phyloP scores from a whole-genome alignment of 2,888 invertebrate species.

The Globia sparganii region DNA sequence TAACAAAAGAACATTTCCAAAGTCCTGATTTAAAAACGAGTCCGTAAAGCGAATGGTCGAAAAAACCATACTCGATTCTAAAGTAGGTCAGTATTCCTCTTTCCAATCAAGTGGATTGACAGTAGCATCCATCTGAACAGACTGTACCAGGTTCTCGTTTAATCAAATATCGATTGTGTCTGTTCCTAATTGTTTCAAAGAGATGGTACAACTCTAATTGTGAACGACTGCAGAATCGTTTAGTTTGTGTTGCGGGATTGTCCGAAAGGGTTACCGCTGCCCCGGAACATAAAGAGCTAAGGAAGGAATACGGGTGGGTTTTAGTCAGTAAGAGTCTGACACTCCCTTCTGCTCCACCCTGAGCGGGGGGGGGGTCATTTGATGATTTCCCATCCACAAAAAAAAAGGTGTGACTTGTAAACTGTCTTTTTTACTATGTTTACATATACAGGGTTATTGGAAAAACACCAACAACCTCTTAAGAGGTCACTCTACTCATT shows the following conservation, averaged over 20 bases:
- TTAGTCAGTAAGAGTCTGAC: too few species aligned
- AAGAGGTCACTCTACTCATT: too few species aligned
- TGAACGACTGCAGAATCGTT: slow-evolving; percentile 17
- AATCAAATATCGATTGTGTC: slow-evolving; percentile 60
- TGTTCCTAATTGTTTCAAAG: slow-evolving; percentile 53
- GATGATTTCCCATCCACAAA: too few species aligned
- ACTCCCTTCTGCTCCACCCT: too few species aligned
- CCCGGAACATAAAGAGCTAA: too few species aligned
- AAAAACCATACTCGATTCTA: slow-evolving; percentile 27
- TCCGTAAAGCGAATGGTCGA: not conserved
- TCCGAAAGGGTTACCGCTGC: too few species aligned
- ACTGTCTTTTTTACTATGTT: not conserved
- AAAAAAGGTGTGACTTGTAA: not conserved
- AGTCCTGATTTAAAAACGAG: slow-evolving; percentile 12
- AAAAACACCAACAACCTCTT: too few species aligned
- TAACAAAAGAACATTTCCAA: not conserved
- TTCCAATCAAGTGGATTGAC: slow-evolving; percentile 58
- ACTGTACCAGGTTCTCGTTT: slow-evolving; percentile 46
- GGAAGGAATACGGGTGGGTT: too few species aligned
- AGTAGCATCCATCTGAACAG: slow-evolving; percentile 39
- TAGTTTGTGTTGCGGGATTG: too few species aligned
- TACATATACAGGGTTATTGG: too few species aligned
- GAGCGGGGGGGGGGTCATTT: too few species aligned
- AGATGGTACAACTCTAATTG: slow-evolving; percentile 23
- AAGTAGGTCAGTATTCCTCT: slow-evolving; percentile 54